phyloP scores from a whole-genome alignment of 2,888 invertebrate species.

The Macrophya alboannulata region DNA sequence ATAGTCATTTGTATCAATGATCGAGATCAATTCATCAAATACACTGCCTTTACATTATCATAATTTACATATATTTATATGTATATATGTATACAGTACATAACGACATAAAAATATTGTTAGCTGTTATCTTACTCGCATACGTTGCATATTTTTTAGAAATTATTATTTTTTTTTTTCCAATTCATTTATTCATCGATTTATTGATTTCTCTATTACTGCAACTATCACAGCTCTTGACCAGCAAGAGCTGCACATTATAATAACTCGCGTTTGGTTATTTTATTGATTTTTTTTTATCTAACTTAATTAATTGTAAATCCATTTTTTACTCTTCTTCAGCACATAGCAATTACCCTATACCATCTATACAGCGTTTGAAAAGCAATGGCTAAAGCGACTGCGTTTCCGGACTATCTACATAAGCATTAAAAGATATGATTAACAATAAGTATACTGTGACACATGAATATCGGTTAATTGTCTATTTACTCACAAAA shows the following conservation, averaged over 20 bases:
- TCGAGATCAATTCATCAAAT: background rate
- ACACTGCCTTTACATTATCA: background rate
- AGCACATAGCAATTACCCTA: background rate
- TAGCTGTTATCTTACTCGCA: background rate
- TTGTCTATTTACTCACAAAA: no score
- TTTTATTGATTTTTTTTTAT: background rate
- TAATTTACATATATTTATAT: background rate
- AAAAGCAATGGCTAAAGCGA: background rate
- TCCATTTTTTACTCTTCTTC: background rate
- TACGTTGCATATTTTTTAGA: background rate
- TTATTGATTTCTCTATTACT: conserved; percentile 41
- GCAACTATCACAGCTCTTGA: conserved; percentile 69
- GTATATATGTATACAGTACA: background rate
- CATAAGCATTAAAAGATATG: background rate
- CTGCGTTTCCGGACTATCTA: background rate
- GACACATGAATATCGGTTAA: background rate
- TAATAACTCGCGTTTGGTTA: background rate
- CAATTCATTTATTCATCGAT: conserved; percentile 42
- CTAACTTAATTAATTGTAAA: background rate
- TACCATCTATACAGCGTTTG: background rate
- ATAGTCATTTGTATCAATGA: background rate
- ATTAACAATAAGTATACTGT: background rate
- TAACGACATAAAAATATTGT: background rate
- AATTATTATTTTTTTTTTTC: conserved; percentile 40
- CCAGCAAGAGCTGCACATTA: conserved; percentile 71